phyloP scores from a whole-genome alignment of 2,797 vertebrate species.

The Trichosurus vulpecula region DNA sequence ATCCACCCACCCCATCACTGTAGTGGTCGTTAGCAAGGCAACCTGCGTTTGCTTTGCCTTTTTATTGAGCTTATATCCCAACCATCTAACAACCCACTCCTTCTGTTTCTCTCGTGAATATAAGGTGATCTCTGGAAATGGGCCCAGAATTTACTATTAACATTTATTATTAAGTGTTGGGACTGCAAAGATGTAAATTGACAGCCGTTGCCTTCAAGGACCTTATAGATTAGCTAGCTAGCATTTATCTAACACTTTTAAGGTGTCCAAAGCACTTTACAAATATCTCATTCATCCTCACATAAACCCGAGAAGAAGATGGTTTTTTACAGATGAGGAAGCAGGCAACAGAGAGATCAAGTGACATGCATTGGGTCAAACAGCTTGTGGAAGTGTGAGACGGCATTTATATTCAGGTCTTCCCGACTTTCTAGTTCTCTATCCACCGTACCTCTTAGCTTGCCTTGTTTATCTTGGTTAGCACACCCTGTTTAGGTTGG shows the following conservation, averaged over 20 bases:
- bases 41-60: neutral
- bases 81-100: too few relatives aligned
- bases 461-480: too few relatives aligned
- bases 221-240: neutral
- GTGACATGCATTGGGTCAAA: neutral
- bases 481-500: too few relatives aligned
- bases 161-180: neutral
- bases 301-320: neutral
- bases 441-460: neutral
- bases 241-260: neutral
- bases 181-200: neutral
- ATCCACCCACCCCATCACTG: accelerated
- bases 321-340: neutral
- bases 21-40: neutral
- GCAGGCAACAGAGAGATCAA: neutral
- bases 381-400: neutral
- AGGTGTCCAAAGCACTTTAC: neutral
- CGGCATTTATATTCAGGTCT: neutral
- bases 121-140: neutral
- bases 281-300: neutral
- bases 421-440: neutral
- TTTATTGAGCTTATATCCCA: neutral
- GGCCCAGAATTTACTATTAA: neutral
- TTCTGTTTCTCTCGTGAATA: neutral
- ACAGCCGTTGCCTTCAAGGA: neutral